Evolutionary conservation across 2,888 invertebrate genomes (phyloP), one percentile per base, ranked within the genome.

Genomic region (Drosophila suboccidentalis): DNA sequence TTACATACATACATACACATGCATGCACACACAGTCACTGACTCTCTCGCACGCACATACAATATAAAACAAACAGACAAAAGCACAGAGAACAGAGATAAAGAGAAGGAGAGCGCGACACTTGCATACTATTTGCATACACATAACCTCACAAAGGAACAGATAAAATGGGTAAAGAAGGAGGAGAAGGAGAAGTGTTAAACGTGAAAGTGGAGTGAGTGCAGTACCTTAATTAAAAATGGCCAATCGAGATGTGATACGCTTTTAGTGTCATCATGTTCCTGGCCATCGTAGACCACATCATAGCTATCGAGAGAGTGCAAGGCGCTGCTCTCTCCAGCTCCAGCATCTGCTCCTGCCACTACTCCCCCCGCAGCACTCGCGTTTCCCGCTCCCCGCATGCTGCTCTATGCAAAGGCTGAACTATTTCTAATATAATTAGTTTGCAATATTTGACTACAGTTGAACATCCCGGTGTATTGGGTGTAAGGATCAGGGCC

Each of bases 241-340:
- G 92, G 92, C 92, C 92, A 92, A 77, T 92, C 92, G 73, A 92
- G 67, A 63, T 90, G 90, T 15, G 80, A 76, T 38, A 89, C 75
- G 46, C 84, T 87, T 65, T 76, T 80, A 32, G 82, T 66, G 54
- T 89, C 89, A 55, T 87, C 90, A 34, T 87, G 83, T 29, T 83
- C 86, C 63, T 86, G 82, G 6, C 75, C 76, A 71, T 87, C 83
- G 11, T 86, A 81, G 62, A 76, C 73, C 62, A 82, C 80, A 73
- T 90, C 91, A 65, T 90, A 90, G 68, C 72, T 75, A 47, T 86
- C 82, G 62, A 82, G 71, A 15, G 90, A 82, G 58, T 87, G 86
- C 68, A 90, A 74, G 10, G 68, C 71, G 26, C 43, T 55, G 55
- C 59, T 59, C 17, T 59, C 54, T 3, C 22, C 50, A 4, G 8